Base-by-base conservation (phyloP, 2,797 vertebrate genomes). In the Pempheris klunzingeri region DNA sequence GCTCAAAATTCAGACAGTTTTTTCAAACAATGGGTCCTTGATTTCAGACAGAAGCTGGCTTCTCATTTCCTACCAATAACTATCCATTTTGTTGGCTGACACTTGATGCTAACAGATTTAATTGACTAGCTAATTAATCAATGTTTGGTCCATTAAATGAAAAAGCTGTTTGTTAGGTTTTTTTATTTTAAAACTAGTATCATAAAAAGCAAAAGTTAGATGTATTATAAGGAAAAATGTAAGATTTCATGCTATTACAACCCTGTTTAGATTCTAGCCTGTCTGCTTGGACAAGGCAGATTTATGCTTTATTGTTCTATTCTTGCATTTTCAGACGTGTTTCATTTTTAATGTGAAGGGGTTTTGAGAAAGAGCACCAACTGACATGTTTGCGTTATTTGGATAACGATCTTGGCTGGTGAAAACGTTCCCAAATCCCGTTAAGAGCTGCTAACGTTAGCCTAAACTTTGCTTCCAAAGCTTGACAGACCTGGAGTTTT, bases 401-500 rank as follows among this genome's bases (percentile, higher is more conserved):
- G 30, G 30, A 32, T 32, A 32, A 32, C 30, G 6, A 14, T 26
- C 17, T 41, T 39, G 39, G 30, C 24, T 58, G 4, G 15, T 11
- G 5, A 46, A 15, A 63, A 47, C 30, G 22, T 30, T n/a, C n/a
- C 4, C 10, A 8, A 11, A n/a, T 47, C 20, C 44, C n/a, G 2
- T 10, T 34, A 57, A 17, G 8, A 62, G 17, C 18, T 18, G 44
- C 50, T 50, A 26, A 66, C 0, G 6, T 57, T 12, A 66, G n/a
- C 39, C 3, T 24, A 43, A 28, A 36, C 30, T 26, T 12, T 36
- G 34, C 32, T 46, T 46, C 43, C 68, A 36, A 66, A 15, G 39
- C 12, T 20, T 67, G 68, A 66, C 61, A 30, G 34, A n/a, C 32
- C 24, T 30, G 30, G 52, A n/a, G 15, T 52, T 65, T 32, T 22